Evolutionary conservation across 2,797 vertebrate species (phyloP).

Genomic region (Agapornis canus): DNA sequence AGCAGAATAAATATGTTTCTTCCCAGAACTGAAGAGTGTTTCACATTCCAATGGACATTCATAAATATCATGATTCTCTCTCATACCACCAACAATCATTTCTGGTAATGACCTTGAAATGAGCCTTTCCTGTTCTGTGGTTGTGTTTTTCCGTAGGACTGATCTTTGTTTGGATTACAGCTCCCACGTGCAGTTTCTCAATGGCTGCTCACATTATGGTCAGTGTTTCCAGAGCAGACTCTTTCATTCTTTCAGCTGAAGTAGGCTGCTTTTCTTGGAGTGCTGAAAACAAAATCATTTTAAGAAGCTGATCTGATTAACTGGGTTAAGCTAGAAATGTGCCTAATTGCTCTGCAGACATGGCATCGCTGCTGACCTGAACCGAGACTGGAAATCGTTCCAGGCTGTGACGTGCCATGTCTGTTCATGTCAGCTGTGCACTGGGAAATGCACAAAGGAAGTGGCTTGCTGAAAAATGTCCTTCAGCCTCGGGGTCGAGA

Average conservation of each 20-base stretch:
- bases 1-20: background rate
- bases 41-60: conserved; percentile 8
- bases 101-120: background rate
- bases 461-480: background rate
- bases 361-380: conserved; percentile 2
- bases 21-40: background rate
- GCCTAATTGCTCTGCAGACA: conserved; percentile 12
- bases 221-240: background rate
- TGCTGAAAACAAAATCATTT: background rate
- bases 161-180: background rate
- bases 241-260: background rate
- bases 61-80: background rate
- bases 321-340: conserved; percentile 17
- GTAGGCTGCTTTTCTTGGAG: background rate
- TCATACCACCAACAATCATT: background rate
- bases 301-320: conserved; percentile 16
- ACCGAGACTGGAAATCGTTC: background rate
- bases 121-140: background rate
- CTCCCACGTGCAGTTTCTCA: background rate
- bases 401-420: conserved; percentile 3
- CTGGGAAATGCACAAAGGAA: conserved; percentile 17
- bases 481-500: background rate
- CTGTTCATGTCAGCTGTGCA: conserved; percentile 7
- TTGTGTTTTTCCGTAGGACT: background rate
- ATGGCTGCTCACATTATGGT: background rate